These are phyloP conservation scores for Dallia pectoralis DNA, from an alignment of 2,797 vertebrate genomes.

Conservation along the genomic window DNA sequence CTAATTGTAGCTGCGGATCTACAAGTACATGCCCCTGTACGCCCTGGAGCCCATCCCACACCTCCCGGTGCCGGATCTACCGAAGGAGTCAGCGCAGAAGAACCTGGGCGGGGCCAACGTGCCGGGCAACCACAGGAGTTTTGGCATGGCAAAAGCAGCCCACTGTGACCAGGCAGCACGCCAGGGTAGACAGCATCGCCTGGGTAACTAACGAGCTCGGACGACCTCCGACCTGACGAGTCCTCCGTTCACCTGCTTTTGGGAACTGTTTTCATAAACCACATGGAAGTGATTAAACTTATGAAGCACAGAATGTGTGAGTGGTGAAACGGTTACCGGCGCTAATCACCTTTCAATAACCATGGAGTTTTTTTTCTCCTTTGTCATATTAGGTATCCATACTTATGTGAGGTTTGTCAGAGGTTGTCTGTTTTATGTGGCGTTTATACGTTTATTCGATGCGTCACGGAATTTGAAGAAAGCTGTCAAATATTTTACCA, in stretches of 20 bases:
- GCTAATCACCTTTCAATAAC: too few species aligned
- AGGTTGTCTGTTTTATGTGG: too few species aligned
- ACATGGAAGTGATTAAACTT: not conserved
- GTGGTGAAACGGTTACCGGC: too few species aligned
- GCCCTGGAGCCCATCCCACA: slow-evolving; percentile 10
- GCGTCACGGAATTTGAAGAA: too few species aligned
- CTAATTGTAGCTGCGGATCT: slow-evolving; percentile 1
- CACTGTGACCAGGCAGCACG: slow-evolving; percentile 19
- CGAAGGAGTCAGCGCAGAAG: slow-evolving; percentile 29
- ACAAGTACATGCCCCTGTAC: slow-evolving; percentile 9
- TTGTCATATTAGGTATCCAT: too few species aligned
- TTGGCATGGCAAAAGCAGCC: not conserved
- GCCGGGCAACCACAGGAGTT: slow-evolving; percentile 15
- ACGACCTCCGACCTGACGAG: not conserved
- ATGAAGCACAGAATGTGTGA: too few species aligned
- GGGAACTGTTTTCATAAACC: not conserved
- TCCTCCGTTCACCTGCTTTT: not conserved
- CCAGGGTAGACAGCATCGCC: slow-evolving; percentile 12
- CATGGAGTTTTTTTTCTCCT: too few species aligned
- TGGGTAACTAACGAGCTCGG: not conserved
- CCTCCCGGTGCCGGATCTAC: slow-evolving; percentile 1
- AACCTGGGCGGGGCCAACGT: slow-evolving; percentile 11
- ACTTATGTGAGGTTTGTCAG: too few species aligned
- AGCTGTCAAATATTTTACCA: too few species aligned
- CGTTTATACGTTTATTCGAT: too few species aligned